phyloP scores from a whole-genome alignment of 2,888 invertebrate genomes.

The Polydrusus tereticollis region DNA sequence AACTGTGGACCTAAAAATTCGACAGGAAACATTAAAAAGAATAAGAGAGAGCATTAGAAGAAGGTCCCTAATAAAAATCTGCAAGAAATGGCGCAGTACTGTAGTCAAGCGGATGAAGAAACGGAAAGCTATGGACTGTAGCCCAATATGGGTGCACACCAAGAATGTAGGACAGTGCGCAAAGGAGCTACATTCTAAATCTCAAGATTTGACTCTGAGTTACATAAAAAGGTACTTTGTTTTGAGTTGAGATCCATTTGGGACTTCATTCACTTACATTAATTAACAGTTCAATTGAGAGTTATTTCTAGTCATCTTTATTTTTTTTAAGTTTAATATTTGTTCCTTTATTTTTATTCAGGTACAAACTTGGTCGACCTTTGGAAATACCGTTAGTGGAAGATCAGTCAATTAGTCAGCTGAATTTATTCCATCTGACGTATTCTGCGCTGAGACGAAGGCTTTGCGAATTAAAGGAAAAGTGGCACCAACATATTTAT shows the following conservation, averaged over 20 bases:
- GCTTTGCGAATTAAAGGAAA: conserved; percentile 53
- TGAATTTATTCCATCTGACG: conserved; percentile 58
- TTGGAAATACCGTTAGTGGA: conserved; percentile 53
- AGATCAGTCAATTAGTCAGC: conserved; percentile 51
- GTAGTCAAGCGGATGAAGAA: conserved; percentile 65
- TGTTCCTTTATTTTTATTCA: too few species aligned
- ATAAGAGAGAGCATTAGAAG: conserved; percentile 63
- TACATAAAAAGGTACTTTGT: conserved; percentile 65
- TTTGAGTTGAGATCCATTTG: neutral
- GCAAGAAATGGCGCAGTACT: conserved; percentile 67
- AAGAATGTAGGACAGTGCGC: conserved; percentile 66
- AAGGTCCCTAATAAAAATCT: conserved; percentile 64
- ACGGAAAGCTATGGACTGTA: conserved; percentile 69
- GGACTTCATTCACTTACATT: too few species aligned
- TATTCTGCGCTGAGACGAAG: conserved; percentile 57
- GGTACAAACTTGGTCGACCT: conserved; percentile 67
- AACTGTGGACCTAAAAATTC: conserved; percentile 62
- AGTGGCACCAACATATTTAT: conserved; percentile 62
- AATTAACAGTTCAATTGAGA: too few species aligned
- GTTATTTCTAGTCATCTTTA: neutral
- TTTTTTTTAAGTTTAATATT: too few species aligned
- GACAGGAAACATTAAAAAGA: conserved; percentile 63
- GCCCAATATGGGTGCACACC: conserved; percentile 71
- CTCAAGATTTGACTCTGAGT: conserved; percentile 67
- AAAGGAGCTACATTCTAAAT: conserved; percentile 65